Conservation (phyloP, 2,113 vertebrate genomes). For the Ancistrus triradiatus region DNA sequence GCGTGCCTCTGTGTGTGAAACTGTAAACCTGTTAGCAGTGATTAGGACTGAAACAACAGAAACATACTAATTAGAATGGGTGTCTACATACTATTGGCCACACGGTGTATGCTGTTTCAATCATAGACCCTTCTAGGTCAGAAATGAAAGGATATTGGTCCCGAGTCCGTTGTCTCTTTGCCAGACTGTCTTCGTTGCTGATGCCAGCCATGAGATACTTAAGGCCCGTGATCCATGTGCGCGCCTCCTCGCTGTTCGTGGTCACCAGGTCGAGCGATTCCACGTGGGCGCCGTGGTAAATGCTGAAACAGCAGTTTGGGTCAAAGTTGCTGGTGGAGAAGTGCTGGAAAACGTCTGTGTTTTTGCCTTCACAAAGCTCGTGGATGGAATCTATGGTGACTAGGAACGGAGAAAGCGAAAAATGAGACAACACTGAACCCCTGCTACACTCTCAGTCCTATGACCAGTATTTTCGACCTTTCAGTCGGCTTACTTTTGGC, state of each 20-base stretch:
- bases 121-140: too few relatives aligned
- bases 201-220: slow-evolving; percentile 95
- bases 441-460: too few relatives aligned
- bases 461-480: too few relatives aligned
- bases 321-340: slow-evolving; percentile 83
- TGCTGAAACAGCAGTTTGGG: slow-evolving; percentile 94
- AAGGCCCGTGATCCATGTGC: slow-evolving; percentile 91
- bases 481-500: slow-evolving; percentile 99
- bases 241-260: slow-evolving; percentile 76
- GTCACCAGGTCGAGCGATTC: slow-evolving; percentile 90
- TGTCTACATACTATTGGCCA: too few relatives aligned
- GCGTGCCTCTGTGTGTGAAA: too few relatives aligned
- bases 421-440: too few relatives aligned
- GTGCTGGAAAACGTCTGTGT: slow-evolving; percentile 89
- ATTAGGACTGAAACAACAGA: too few relatives aligned
- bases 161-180: slow-evolving; percentile 86
- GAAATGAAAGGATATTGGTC: slow-evolving; percentile 99
- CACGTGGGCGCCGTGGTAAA: slow-evolving; percentile 87
- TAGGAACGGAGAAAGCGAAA: too few relatives aligned
- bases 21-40: too few relatives aligned
- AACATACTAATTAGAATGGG: too few relatives aligned
- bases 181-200: slow-evolving; percentile 91
- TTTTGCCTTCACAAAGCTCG: slow-evolving; percentile 90
- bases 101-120: too few relatives aligned
- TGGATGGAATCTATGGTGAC: slow-evolving; percentile 91